Percentiles rank a stretch among this genome's conserved stretches.
Conservation (phyloP, 2,113 vertebrate species). For the Rafetus swinhoei region DNA sequence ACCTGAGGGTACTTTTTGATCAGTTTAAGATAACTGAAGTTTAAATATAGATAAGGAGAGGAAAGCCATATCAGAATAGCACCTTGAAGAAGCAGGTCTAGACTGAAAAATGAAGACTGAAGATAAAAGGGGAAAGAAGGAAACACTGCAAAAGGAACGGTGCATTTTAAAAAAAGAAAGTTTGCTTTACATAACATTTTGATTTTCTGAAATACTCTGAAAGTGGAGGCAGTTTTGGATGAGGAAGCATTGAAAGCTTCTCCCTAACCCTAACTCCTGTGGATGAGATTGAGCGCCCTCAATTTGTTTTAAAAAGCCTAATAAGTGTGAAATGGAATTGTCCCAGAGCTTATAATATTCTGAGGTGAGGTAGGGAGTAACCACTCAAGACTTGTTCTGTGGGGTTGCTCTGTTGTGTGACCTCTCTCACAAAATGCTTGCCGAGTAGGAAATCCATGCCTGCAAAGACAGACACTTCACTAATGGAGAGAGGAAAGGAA, state of each 20-base stretch:
- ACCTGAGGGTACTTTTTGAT: background rate
- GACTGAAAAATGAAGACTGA: background rate
- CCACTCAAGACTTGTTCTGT: background rate
- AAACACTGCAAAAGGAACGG: rapidly evolving
- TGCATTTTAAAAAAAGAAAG: rapidly evolving
- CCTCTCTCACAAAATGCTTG: background rate
- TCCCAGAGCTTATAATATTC: background rate
- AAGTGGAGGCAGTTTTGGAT: background rate
- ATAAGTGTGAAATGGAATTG: background rate
- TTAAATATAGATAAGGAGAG: background rate
- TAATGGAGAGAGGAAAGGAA: background rate
- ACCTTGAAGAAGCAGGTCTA: background rate
- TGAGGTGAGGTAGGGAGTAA: background rate
- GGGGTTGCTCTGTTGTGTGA: background rate
- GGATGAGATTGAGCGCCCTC: background rate
- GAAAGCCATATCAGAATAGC: background rate
- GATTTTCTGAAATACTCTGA: background rate
- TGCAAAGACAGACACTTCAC: background rate
- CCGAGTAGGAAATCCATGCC: background rate
- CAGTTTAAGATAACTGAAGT: background rate
- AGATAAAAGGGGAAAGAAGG: background rate
- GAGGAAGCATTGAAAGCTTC: background rate
- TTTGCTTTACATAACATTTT: background rate
- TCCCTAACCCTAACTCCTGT: background rate
- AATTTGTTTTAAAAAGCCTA: background rate